phyloP scores from a whole-genome alignment of 2,113 vertebrate genomes.

The Plecotus auritus region DNA sequence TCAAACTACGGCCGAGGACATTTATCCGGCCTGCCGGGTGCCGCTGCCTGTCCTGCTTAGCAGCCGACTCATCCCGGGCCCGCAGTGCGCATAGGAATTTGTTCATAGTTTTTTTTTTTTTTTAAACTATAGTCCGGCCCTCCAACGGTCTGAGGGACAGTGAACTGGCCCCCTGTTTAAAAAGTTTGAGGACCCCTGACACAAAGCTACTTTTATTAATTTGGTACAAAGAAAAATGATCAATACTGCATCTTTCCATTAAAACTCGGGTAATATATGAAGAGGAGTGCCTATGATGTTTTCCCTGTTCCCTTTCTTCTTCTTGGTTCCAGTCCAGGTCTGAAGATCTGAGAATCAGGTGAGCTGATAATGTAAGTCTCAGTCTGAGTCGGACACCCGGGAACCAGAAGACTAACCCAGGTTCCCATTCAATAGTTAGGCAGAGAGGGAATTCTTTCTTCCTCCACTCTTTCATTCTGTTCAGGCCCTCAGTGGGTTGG shows the following conservation, averaged over 20 bases:
- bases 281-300: neutral
- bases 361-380: neutral
- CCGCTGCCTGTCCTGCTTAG: too few species aligned
- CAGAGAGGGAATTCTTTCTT: neutral
- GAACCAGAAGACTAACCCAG: neutral
- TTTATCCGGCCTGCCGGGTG: too few species aligned
- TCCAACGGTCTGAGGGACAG: too few species aligned
- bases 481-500: neutral
- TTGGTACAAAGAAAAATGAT: neutral
- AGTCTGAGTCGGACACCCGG: neutral
- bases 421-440: neutral
- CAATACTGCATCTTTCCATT: neutral
- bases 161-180: too few species aligned
- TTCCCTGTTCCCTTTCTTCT: neutral
- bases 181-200: too few species aligned
- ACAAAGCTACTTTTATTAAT: constrained; percentile 14
- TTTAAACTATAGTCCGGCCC: too few species aligned
- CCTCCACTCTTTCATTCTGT: neutral
- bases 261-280: neutral
- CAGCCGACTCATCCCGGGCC: too few species aligned
- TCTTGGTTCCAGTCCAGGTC: neutral
- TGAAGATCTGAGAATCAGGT: neutral
- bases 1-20: too few species aligned
- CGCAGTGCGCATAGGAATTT: too few species aligned
- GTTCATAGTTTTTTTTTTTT: too few species aligned